Evolutionary conservation across 1,140 invertebrate species (phyloP), one percentile per base, ranked within the genome.

Genomic region (Thaumatotibia leucotreta): DNA sequence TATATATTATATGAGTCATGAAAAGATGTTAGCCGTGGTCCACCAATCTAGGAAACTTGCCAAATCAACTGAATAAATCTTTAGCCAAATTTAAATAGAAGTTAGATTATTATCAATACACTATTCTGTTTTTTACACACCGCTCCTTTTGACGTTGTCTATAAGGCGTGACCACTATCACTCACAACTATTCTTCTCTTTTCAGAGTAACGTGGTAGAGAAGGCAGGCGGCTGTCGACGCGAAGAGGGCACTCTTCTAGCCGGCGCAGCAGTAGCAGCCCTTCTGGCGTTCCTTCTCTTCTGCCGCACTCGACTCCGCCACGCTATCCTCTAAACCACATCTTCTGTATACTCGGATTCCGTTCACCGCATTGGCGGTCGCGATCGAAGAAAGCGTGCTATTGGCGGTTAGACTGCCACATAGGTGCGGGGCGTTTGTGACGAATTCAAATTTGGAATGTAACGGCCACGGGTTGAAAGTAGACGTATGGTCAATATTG

Each of bases 201-300:
- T 85, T 32, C 68, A 90, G 88, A 90, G 88, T 63, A 72, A 78
- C 10, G 86, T 90, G 10, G 82, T 90, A 27, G 86, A 90, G 49
- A 73, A 80, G 31, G 85, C 85, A 4, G 80, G 83, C 1, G 85
- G 85, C 0, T 58, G 69, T 0, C 77, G 86, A 2, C 74, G 84
- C 32, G 88, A 90, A 33, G 88, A 90, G 0, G 81, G 73, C 20
- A 79, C 88, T 0, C 69, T 90, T 3, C 70, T 90, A 4, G 86
- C 88, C 3, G 88, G 88, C 0, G 88, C 88, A 27, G 88, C 88
- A 1, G 70, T 88, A 5, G 88, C 88, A 8, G 88, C 84, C 1
- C 64, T 90, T 11, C 70, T 90, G 31, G 88, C 86, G 0, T 88
- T 90, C 27, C 58, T 88, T 2, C 61, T 90, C 11, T 90, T 89